A percentile compares a stretch with the other conserved stretches of the same genome.
These are phyloP conservation scores for Albula goreensis DNA, from an alignment of 2,113 vertebrate genomes.

Conservation along the genomic window DNA sequence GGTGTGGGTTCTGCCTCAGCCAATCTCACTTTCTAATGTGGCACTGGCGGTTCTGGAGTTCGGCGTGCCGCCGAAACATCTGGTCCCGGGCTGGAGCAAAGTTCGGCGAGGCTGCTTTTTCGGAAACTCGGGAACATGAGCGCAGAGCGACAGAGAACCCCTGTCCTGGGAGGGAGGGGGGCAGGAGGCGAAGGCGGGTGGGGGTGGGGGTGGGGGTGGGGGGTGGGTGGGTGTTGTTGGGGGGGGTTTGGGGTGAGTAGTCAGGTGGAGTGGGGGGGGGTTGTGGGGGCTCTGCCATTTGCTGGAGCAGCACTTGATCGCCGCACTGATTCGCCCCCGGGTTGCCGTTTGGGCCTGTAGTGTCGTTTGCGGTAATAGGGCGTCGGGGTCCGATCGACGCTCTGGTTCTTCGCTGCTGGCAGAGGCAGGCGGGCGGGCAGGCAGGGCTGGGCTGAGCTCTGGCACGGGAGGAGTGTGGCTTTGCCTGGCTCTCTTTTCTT, in stretches of 20 bases:
- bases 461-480: constrained; percentile 78
- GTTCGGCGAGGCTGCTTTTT: constrained; percentile 80
- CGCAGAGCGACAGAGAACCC: constrained; percentile 70
- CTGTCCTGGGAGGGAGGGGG: constrained; percentile 53
- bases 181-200: too few species aligned
- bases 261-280: too few species aligned
- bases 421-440: constrained; percentile 71
- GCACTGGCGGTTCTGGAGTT: constrained; percentile 80
- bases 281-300: constrained; percentile 76
- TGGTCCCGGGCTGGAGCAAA: constrained; percentile 81
- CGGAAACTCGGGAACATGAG: constrained; percentile 81
- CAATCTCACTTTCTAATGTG: constrained; percentile 63
- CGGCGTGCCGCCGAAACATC: constrained; percentile 81
- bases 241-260: too few species aligned
- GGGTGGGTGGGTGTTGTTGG: too few species aligned
- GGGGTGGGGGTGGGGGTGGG: too few species aligned
- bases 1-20: neutral
- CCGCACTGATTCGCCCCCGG: constrained; percentile 94
- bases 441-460: constrained; percentile 63
- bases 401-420: constrained; percentile 78
- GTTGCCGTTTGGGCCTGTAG: constrained; percentile 89
- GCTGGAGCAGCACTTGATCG: constrained; percentile 85
- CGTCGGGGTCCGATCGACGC: constrained; percentile 86
- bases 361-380: constrained; percentile 90
- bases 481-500: constrained; percentile 12